A percentile compares a stretch with the other conserved stretches of the same genome.
Conservation (phyloP, 2,888 invertebrate species). For the Phania funesta region DNA sequence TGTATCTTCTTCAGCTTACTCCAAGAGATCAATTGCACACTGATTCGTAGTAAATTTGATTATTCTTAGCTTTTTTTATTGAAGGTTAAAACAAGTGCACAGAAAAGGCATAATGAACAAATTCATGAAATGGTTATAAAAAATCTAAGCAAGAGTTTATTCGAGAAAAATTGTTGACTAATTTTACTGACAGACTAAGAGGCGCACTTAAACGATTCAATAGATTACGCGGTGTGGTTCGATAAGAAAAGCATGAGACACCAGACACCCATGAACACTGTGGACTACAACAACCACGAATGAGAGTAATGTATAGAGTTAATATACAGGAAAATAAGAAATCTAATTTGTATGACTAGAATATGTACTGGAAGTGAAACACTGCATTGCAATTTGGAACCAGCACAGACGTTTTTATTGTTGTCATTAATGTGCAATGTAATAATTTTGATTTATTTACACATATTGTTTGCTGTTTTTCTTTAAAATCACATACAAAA, state of each 20-base stretch:
- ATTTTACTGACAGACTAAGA: constrained; percentile 49
- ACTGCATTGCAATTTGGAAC: background rate
- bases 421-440: background rate
- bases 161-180: constrained; percentile 17
- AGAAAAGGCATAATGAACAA: background rate
- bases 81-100: constrained; percentile 56
- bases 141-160: constrained; percentile 16
- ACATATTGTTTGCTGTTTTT: constrained; percentile 35
- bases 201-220: constrained; percentile 43
- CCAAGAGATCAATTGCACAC: constrained; percentile 8
- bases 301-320: constrained; percentile 14
- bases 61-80: background rate
- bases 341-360: constrained; percentile 56
- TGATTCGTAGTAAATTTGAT: constrained; percentile 33
- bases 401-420: constrained; percentile 2
- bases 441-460: constrained; percentile 10
- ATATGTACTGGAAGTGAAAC: constrained; percentile 11
- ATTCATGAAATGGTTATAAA: constrained; percentile 5
- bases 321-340: constrained; percentile 23
- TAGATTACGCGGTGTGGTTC: background rate
- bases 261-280: constrained; percentile 32
- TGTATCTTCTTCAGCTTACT: constrained; percentile 8
- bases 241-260: constrained; percentile 35
- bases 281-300: constrained; percentile 7
- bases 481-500: constrained; percentile 37